Conservation (phyloP, 1,140 invertebrate species). For the Aporrectodea caliginosa region DNA sequence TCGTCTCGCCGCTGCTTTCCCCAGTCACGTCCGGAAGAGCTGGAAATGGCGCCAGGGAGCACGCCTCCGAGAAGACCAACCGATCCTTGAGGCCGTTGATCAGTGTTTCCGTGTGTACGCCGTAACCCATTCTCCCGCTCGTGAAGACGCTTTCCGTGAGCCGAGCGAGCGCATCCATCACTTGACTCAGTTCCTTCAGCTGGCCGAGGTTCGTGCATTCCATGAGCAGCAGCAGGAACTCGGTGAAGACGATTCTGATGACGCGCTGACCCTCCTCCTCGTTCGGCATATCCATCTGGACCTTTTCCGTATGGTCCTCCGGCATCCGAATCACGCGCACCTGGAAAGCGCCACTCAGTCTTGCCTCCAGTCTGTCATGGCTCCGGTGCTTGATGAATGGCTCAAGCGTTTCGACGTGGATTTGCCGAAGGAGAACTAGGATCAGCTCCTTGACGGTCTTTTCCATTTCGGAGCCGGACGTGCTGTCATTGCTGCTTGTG, state of each 20-base stretch:
- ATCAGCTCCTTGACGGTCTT: not conserved
- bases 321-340: not conserved
- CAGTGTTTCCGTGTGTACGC: constrained; percentile 15
- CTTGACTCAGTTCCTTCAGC: not conserved
- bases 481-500: not conserved
- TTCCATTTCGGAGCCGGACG: not conserved
- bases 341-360: not conserved
- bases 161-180: constrained; percentile 2
- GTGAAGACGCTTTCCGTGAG: constrained; percentile 7
- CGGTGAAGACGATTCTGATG: not conserved
- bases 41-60: not conserved
- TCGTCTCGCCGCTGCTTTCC: not conserved
- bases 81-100: not conserved
- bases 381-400: not conserved
- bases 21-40: no score
- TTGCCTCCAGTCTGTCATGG: not conserved
- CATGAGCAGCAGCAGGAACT: not conserved
- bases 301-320: not conserved
- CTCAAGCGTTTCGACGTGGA: not conserved
- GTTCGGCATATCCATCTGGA: not conserved
- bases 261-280: not conserved
- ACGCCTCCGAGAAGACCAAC: not conserved
- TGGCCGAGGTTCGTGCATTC: not conserved
- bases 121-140: constrained; percentile 3
- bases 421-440: not conserved